Base-by-base conservation (phyloP, 2,888 invertebrate genomes). In the Rotaria socialis region DNA sequence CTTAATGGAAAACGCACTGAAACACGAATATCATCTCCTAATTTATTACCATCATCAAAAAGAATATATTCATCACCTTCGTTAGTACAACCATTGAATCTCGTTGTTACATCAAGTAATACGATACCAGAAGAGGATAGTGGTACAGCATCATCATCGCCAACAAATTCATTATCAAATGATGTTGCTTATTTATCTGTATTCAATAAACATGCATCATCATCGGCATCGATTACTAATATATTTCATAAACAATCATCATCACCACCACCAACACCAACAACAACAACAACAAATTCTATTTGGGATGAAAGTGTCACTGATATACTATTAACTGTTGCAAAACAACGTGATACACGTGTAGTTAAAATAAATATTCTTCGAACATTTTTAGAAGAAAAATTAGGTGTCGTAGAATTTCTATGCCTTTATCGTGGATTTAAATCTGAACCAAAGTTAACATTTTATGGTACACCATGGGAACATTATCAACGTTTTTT, bases 321-420 rank as follows among this genome's bases (percentile, higher is more conserved):
- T 41, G 41, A 47, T 80, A 80, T 80, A 24, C 16, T 80, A n/a
- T 47, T 80, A 47, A 47, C 75, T 24, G 75, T 80, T 24, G 75
- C 75, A 47, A 80, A 80, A 80, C 75, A 80, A 47, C 41, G 47
- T 10, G 75, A 80, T 47, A 47, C 41, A 24, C 75, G 75, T 8
- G 11, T 80, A 80, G 24, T 47, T 22, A 80, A 80, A 80, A 80
- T 80, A 43, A 80, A 80, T 80, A 22, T 47, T 22, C 47, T 80
- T 47, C 41, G 75, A 43, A 80, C 75, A 22, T 80, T 47, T 47
- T 80, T 80, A 80, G 75, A 80, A 43, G 75, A 80, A 47, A 80
- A 80, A 80, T 47, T 80, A n/a, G 75, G 75, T 47, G 75, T 80
- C 24, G 75, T 80, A n/a, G 75, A 80, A 80, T 80, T 80, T 80